Base-by-base conservation (phyloP, 1,140 invertebrate genomes). In the Bemisia tabaci region DNA sequence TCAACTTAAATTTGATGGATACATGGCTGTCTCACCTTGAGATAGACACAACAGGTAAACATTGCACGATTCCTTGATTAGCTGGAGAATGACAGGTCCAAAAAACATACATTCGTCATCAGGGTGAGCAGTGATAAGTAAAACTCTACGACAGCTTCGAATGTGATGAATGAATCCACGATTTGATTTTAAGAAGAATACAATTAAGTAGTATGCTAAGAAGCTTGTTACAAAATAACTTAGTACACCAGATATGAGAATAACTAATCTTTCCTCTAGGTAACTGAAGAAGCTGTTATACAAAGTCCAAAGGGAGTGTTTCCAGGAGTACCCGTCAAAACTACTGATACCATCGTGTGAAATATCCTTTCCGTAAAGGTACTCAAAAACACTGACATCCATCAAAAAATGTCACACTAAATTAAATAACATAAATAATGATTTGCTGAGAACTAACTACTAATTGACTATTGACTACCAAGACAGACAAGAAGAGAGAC, bases 21-120 rank as follows among this genome's bases (percentile, higher is more conserved):
- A n/a, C n/a, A n/a, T n/a, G 21, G 70, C 63, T 69, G 61, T 76
- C 74, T 72, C 80, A 91, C 94, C 94, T 76, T 85, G 85, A 11
- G 92, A 90, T 66, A 97, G 79, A 78, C 94, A 97, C 22, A 97
- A 79, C 24, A 98, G 70, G 76, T 90, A 88, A 60, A 96, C 81
- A 71, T 82, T 79, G 71, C 79, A 86, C 71, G 78, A 81, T 70
- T 80, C 81, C 33, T 84, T 80, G n/a, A 77, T 78, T 48, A 86
- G 82, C 75, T 82, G 84, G 68, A 92, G 81, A 67, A 98, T 86
- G 23, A 92, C 85, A 9, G 95, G 96, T 0, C 92, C 92, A 77
- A 98, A 98, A 77, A 98, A 98, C 95, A 98, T 98, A 69, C 91
- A 93, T 77, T 98, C 95, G 75, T 95, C 93, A 78, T 97, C 95